Conservation (phyloP, 2,113 vertebrate genomes). For the Guaruba guarouba region DNA sequence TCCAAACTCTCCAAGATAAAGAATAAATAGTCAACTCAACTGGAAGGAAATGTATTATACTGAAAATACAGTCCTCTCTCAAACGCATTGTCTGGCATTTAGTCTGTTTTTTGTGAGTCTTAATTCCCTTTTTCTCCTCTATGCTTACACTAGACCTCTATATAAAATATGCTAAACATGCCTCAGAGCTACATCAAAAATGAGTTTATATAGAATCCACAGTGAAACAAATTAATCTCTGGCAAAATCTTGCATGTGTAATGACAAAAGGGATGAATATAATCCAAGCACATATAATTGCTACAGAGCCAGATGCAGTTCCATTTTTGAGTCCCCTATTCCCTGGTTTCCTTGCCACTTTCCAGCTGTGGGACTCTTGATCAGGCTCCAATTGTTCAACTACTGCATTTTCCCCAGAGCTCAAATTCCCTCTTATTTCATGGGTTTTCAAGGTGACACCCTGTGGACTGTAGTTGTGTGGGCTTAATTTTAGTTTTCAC, state of each 20-base stretch:
- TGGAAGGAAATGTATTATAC: not conserved
- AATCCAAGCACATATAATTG: not conserved
- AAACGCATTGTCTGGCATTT: not conserved
- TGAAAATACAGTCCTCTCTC: not conserved
- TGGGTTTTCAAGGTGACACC: not conserved
- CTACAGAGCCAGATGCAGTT: not conserved
- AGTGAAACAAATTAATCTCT: not conserved
- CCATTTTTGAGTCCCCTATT: not conserved
- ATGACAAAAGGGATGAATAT: not conserved
- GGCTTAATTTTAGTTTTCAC: not conserved
- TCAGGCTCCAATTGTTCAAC: not conserved
- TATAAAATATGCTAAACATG: not conserved
- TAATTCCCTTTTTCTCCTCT: not conserved
- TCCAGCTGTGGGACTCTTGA: not conserved
- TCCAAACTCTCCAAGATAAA: not conserved
- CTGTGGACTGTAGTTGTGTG: not conserved
- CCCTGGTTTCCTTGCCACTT: not conserved
- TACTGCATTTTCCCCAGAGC: not conserved
- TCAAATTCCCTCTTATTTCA: not conserved
- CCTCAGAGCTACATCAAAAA: not conserved
- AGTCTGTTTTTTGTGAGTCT: not conserved
- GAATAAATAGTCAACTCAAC: not conserved
- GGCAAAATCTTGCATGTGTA: not conserved
- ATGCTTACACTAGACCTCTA: not conserved
- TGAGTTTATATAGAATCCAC: not conserved